Percentiles rank a stretch among this genome's conserved stretches.
These are phyloP conservation scores for Wasmannia auropunctata DNA, from an alignment of 1,140 invertebrate genomes.

Conservation along the genomic window DNA sequence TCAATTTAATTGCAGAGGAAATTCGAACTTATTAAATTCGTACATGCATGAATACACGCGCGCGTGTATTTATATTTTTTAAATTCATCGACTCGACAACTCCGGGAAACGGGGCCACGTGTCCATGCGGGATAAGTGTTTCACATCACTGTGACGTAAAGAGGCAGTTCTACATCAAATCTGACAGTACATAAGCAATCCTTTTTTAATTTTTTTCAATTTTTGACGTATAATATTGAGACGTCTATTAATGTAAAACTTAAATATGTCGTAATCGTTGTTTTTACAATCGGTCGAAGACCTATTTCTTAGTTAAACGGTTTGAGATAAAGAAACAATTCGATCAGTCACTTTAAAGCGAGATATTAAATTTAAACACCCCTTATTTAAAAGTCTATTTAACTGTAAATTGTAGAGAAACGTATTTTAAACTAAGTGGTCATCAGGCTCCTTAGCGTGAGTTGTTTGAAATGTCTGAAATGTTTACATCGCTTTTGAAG, in stretches of 20 bases:
- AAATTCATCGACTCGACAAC: conserved; percentile 1
- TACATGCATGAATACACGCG: background rate
- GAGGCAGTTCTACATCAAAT: background rate
- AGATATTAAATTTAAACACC: background rate
- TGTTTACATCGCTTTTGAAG: background rate
- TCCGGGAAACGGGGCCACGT: background rate
- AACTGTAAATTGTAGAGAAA: background rate
- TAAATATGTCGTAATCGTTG: background rate
- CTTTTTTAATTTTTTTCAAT: background rate
- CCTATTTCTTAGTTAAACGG: background rate
- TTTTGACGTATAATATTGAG: background rate
- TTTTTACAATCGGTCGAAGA: background rate
- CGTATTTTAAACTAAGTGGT: background rate
- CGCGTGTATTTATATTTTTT: background rate
- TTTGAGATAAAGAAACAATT: background rate
- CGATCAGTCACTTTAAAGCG: background rate
- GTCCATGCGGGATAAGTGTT: background rate
- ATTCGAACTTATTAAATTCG: background rate
- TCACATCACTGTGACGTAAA: conserved; percentile 4
- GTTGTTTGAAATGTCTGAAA: background rate
- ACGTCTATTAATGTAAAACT: background rate
- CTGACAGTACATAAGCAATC: background rate
- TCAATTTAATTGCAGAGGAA: background rate
- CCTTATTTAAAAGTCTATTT: background rate
- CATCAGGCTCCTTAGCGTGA: background rate